A percentile compares a stretch with the other conserved stretches of the same genome.
These are phyloP conservation scores for Tamandua tetradactyla DNA, from an alignment of 2,797 vertebrate genomes.

Conservation along the genomic window DNA sequence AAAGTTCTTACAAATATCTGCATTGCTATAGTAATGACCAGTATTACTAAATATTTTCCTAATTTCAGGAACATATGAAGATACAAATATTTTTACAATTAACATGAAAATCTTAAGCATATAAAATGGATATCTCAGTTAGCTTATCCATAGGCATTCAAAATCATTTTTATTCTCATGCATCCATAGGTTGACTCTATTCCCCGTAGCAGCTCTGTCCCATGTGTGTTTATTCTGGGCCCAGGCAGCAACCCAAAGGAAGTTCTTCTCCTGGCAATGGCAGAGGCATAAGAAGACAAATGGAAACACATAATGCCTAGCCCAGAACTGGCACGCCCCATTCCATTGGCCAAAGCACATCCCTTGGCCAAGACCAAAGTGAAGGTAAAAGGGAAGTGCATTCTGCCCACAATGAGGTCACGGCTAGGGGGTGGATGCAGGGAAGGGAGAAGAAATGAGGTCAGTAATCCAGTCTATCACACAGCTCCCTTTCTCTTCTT, in stretches of 20 bases:
- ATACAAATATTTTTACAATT: too few relatives aligned
- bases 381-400: background rate
- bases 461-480: background rate
- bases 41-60: too few relatives aligned
- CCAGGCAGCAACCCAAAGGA: background rate
- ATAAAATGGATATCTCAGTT: too few relatives aligned
- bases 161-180: background rate
- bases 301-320: background rate
- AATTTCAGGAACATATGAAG: too few relatives aligned
- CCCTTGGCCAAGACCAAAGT: background rate
- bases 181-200: background rate
- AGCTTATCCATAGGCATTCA: too few relatives aligned
- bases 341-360: background rate
- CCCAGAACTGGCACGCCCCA: background rate
- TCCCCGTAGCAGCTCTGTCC: background rate
- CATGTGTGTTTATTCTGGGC: background rate
- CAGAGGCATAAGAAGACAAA: background rate
- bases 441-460: background rate
- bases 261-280: background rate
- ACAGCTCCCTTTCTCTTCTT: background rate
- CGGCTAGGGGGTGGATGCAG: background rate
- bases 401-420: background rate
- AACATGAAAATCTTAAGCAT: too few relatives aligned
- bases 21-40: too few relatives aligned
- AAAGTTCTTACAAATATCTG: too few relatives aligned